Evolutionary conservation across 2,113 vertebrate species (phyloP).

Genomic region (Hemichromis elongatus): DNA sequence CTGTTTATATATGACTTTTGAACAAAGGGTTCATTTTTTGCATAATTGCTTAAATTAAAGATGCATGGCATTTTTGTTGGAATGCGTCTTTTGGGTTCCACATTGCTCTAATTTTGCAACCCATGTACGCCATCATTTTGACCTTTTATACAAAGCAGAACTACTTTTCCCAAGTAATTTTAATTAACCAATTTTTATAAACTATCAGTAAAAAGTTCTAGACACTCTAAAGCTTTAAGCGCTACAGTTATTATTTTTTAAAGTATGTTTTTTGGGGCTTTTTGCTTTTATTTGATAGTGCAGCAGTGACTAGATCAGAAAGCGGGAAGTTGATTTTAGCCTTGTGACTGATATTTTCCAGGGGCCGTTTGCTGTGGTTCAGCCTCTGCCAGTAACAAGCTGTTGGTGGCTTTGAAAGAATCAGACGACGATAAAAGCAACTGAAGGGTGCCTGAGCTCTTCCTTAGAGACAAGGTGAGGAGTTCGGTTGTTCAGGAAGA

Average conservation of each 20-base stretch:
- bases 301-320: background rate
- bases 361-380: background rate
- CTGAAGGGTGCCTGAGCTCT: rapidly evolving
- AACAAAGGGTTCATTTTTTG: background rate
- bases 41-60: background rate
- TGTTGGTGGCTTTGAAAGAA: background rate
- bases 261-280: background rate
- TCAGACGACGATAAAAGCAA: background rate
- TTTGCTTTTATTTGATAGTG: rapidly evolving
- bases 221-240: background rate
- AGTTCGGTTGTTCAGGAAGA: background rate
- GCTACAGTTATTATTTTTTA: background rate
- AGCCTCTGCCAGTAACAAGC: rapidly evolving
- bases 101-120: too few relatives aligned
- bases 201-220: background rate
- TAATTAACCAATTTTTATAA: too few relatives aligned
- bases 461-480: background rate
- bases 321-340: background rate
- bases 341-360: rapidly evolving
- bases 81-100: too few relatives aligned
- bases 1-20: background rate
- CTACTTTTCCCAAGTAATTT: too few relatives aligned
- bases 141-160: too few relatives aligned
- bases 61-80: too few relatives aligned
- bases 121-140: too few relatives aligned